Conservation (phyloP, 2,113 vertebrate species). For the Chroicocephalus ridibundus region DNA sequence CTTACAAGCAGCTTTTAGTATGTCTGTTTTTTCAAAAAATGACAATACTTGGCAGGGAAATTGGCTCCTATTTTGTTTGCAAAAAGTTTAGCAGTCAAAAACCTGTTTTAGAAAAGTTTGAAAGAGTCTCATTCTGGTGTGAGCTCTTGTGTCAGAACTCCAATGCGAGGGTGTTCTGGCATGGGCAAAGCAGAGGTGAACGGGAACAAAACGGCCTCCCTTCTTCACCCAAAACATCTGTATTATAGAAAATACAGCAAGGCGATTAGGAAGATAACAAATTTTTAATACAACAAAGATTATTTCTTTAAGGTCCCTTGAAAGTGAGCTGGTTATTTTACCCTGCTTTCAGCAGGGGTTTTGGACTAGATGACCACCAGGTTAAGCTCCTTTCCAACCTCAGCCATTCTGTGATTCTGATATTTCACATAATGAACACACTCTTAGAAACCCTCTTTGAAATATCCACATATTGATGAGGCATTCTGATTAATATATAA, state of each 20-base stretch:
- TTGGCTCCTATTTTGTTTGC: not conserved
- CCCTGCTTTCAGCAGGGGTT: not conserved
- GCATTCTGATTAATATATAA: not conserved
- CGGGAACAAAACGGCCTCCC: fast-evolving
- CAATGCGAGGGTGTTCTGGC: not conserved
- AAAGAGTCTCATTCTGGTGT: not conserved
- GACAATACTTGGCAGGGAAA: not conserved
- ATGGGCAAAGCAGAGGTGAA: not conserved
- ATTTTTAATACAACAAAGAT: not conserved
- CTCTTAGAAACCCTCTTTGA: not conserved
- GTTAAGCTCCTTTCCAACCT: not conserved
- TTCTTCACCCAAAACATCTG: not conserved
- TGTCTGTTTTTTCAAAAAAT: not conserved
- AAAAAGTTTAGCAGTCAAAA: not conserved
- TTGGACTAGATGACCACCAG: not conserved
- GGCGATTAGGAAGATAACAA: not conserved
- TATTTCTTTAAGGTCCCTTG: not conserved
- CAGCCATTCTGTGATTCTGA: not conserved
- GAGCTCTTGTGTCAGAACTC: not conserved
- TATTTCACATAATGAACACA: not conserved
- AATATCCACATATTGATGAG: not conserved
- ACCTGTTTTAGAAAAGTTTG: not conserved
- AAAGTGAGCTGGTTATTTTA: not conserved
- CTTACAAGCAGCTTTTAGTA: not conserved
- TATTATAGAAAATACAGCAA: not conserved